Evolutionary conservation across 2,113 vertebrate genomes (phyloP).

Genomic region (Pitta sordida): DNA sequence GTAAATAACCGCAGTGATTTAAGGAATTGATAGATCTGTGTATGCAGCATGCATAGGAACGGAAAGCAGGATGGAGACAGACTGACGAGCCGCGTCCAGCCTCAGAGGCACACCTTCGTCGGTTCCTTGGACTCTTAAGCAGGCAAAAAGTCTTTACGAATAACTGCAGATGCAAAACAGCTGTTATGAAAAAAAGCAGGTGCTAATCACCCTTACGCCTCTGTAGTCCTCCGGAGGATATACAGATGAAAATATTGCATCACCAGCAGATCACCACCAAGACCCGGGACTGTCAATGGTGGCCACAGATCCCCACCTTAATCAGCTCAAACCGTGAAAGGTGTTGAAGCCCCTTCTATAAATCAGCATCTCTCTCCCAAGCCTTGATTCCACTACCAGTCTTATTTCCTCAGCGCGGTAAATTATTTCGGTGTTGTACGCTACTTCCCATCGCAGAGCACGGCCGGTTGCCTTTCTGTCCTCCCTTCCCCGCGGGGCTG

Average conservation of each 20-base stretch:
- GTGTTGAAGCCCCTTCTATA: not conserved
- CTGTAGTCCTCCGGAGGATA: not conserved
- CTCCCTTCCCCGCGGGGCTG: not conserved
- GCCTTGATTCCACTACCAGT: not conserved
- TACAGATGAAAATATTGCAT: too few relatives aligned
- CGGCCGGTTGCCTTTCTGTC: too few relatives aligned
- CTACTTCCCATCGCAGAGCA: not conserved
- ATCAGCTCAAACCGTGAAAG: not conserved
- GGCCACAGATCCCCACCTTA: not conserved
- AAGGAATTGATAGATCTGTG: accelerated
- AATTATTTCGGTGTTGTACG: not conserved
- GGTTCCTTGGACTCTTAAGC: not conserved
- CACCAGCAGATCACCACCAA: not conserved
- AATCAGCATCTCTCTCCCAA: not conserved
- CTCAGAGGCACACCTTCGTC: not conserved
- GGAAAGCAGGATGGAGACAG: not conserved
- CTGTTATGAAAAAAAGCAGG: not conserved
- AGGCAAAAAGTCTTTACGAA: not conserved
- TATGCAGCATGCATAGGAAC: not conserved
- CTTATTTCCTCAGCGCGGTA: not conserved
- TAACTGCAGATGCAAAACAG: not conserved
- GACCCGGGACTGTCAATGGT: not conserved
- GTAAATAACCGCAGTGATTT: not conserved
- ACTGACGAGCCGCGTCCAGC: not conserved
- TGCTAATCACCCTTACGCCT: not conserved